Base-by-base conservation (phyloP, 92 coral and sea anemone species). In the Phenganax subtilis region DNA sequence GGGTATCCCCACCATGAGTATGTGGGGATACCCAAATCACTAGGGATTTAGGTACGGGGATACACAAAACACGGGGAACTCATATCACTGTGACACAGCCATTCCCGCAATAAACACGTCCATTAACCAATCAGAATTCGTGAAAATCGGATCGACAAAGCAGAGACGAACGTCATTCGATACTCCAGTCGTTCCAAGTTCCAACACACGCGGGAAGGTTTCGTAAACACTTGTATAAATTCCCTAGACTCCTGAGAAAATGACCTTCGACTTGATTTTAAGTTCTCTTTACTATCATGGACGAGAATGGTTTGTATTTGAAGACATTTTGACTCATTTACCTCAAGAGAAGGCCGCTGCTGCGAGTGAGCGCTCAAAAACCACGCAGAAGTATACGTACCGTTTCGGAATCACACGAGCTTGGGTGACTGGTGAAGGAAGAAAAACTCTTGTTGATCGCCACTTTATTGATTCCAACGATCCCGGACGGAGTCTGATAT, bases 231-330 rank as follows among this genome's bases (percentile, higher is more conserved):
- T 20, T 20, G 25, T 20, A 20, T 20, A 20, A 20, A 20, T 20
- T 20, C 25, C 25, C 25, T 20, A 27, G 10, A 28, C 7, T 51
- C 52, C 52, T 68, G 54, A 10, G 47, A 10, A 64, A 14, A 55
- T 73, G 77, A 55, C 58, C 8, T 53, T 73, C 37, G 77, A 55
- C 61, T 29, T 75, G 47, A 31, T 75, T 55, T 79, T 79, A 54
- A 29, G 72, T 14, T 79, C 83, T 1, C 61, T 79, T 59, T 59
- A 62, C 9, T 79, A 63, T 69, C 59, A 54, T 27, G 56, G 56
- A 28, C 53, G 83, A 14, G 83, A 79, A 54, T 79, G 69, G 55
- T 79, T 79, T 79, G 83, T 79, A 7, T 79, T 79, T 27, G 59
- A 51, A 25, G 74, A 79, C 16, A 54, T 79, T 53, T 69, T 79